These are phyloP conservation scores for Axis porcinus DNA, from an alignment of 2,113 vertebrate genomes.

Conservation along the genomic window DNA sequence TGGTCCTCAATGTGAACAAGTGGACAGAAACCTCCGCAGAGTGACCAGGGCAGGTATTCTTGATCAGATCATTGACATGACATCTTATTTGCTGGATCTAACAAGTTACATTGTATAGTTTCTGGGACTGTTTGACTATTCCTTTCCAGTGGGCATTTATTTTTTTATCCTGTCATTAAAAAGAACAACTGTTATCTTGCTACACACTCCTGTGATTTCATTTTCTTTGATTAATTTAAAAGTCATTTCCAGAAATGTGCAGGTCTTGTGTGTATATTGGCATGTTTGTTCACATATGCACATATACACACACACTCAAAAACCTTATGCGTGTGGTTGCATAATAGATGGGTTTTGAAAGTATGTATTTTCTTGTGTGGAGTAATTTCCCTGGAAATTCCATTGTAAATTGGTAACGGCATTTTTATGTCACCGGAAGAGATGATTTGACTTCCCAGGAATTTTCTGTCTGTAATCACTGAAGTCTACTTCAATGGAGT, in stretches of 20 bases:
- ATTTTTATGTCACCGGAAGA: slow-evolving; percentile 68
- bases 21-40: slow-evolving; percentile 91
- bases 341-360: slow-evolving; percentile 76
- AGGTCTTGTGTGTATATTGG: slow-evolving; percentile 71
- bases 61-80: slow-evolving; percentile 98
- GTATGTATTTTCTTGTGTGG: slow-evolving; percentile 76
- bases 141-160: slow-evolving; percentile 85
- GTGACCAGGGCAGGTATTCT: slow-evolving; percentile 94
- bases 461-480: slow-evolving; percentile 75
- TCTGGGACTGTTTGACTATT: slow-evolving; percentile 80
- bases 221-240: slow-evolving; percentile 84
- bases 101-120: slow-evolving; percentile 98
- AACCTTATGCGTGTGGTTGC: slow-evolving; percentile 19
- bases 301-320: slow-evolving; percentile 39
- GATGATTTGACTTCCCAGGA: slow-evolving; percentile 73
- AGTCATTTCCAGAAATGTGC: slow-evolving; percentile 76
- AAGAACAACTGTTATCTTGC: slow-evolving; percentile 81
- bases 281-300: slow-evolving; percentile 55
- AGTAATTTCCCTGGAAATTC: slow-evolving; percentile 79
- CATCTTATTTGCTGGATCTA: slow-evolving; percentile 97
- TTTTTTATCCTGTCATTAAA: slow-evolving; percentile 81
- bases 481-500: slow-evolving; percentile 68
- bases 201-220: slow-evolving; percentile 81
- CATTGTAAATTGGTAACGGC: slow-evolving; percentile 71
- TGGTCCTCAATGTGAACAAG: slow-evolving; percentile 87